Percentiles rank a stretch among this genome's conserved stretches.
Evolutionary conservation across 2,888 invertebrate species (phyloP).

Genomic region (Phlogophora meticulosa): DNA sequence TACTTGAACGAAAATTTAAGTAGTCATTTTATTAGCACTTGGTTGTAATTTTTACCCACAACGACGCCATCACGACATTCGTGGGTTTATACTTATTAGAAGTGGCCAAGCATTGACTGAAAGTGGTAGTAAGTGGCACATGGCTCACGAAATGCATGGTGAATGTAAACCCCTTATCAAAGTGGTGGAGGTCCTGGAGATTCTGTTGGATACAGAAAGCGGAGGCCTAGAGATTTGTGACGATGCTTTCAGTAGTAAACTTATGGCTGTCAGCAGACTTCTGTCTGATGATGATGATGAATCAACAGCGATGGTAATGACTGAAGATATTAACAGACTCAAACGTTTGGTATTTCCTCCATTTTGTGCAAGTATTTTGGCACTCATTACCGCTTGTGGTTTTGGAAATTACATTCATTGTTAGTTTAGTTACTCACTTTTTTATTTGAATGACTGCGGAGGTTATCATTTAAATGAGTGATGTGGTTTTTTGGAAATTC

Average conservation of each 20-base stretch:
- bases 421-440: slow-evolving; percentile 47
- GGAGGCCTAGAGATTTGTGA: too few species aligned
- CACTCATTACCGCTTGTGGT: slow-evolving; percentile 59
- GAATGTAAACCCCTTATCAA: background rate
- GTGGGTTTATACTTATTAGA: too few species aligned
- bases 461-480: slow-evolving; percentile 36
- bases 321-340: slow-evolving; percentile 29
- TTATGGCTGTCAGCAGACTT: background rate
- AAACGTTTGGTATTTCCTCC: slow-evolving; percentile 51
- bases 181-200: background rate
- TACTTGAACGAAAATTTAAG: too few species aligned
- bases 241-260: too few species aligned
- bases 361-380: slow-evolving; percentile 39
- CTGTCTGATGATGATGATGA: slow-evolving; percentile 68
- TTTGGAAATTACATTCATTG: slow-evolving; percentile 56
- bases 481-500: slow-evolving; percentile 42
- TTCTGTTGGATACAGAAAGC: fast-evolving
- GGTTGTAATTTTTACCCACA: too few species aligned
- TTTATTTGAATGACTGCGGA: slow-evolving; percentile 45
- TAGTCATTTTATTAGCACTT: too few species aligned
- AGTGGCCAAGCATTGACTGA: too few species aligned
- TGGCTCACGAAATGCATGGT: background rate
- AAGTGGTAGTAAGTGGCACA: background rate
- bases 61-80: too few species aligned
- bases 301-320: slow-evolving; percentile 72